Evolutionary conservation across 2,797 vertebrate genomes (phyloP).

Genomic region (Coregonus sp.): DNA sequence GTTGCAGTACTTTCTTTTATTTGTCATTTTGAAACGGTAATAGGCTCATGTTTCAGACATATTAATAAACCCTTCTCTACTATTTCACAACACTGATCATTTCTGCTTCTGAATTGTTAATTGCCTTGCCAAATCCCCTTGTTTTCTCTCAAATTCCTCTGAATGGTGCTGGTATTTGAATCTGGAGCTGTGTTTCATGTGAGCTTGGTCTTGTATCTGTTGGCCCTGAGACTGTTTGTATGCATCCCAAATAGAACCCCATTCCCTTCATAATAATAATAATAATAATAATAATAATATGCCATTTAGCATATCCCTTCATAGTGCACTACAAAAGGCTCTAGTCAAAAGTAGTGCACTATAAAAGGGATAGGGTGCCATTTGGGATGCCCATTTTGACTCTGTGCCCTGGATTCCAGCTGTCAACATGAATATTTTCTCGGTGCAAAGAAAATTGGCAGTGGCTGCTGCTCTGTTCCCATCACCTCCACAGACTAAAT

Average conservation of each 20-base stretch:
- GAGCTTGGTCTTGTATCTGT: conserved; percentile 63
- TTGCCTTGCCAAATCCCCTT: background rate
- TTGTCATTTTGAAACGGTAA: background rate
- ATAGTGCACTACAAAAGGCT: background rate
- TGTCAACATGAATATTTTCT: conserved; percentile 74
- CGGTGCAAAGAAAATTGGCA: conserved; percentile 75
- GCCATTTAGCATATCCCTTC: background rate
- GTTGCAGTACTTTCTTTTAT: background rate
- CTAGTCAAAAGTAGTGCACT: background rate
- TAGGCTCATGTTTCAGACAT: background rate
- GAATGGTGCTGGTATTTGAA: conserved; percentile 18
- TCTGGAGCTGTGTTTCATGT: conserved; percentile 23
- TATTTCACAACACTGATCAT: background rate
- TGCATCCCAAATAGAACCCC: background rate
- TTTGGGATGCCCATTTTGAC: conserved; percentile 43
- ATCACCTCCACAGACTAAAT: conserved; percentile 76
- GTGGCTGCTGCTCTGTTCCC: conserved; percentile 64
- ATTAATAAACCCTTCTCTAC: background rate
- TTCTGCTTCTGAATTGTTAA: background rate
- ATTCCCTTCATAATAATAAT: background rate
- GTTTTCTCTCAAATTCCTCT: background rate
- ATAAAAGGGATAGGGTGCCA: background rate
- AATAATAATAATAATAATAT: too few relatives aligned
- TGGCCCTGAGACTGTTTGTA: conserved; percentile 46
- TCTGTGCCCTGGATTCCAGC: conserved; percentile 64